Conservation (phyloP, 2,113 vertebrate genomes). For the Esox niger region DNA sequence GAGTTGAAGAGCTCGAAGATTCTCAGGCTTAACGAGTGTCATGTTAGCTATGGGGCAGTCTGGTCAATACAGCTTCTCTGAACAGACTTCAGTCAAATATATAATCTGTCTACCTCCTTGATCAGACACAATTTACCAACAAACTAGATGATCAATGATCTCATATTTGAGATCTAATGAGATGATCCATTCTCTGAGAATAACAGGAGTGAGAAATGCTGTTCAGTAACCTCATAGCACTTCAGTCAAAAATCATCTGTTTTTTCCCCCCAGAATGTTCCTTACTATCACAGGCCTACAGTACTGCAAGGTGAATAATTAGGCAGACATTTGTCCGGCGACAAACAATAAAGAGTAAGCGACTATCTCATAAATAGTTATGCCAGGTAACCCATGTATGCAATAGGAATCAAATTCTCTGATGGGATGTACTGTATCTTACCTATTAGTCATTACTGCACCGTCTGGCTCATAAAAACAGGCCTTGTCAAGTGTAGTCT, state of each 20-base stretch:
- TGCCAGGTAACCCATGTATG: conserved; percentile 55
- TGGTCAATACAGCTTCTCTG: conserved; percentile 1
- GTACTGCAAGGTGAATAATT: conserved; percentile 20
- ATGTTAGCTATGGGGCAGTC: conserved; percentile 19
- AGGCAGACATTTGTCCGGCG: conserved; percentile 43
- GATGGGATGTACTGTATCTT: conserved; percentile 38
- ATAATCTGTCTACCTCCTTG: background rate
- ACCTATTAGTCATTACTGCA: conserved; percentile 56
- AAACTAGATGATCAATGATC: background rate
- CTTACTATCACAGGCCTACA: background rate
- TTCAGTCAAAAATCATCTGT: background rate
- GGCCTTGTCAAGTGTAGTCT: conserved; percentile 51
- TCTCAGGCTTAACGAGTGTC: conserved; percentile 20
- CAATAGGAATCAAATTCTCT: conserved; percentile 55
- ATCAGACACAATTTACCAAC: background rate
- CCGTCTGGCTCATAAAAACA: conserved; percentile 50
- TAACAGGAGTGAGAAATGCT: background rate
- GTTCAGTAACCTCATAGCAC: background rate
- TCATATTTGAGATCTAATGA: background rate
- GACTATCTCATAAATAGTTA: conserved; percentile 32
- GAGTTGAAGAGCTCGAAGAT: conserved; percentile 16
- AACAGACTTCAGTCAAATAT: background rate
- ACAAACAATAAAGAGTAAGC: conserved; percentile 35
- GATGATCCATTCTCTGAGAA: no score
- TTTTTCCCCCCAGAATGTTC: background rate